Conservation (phyloP, 2,888 invertebrate genomes). For the Drosophila silvestris region DNA sequence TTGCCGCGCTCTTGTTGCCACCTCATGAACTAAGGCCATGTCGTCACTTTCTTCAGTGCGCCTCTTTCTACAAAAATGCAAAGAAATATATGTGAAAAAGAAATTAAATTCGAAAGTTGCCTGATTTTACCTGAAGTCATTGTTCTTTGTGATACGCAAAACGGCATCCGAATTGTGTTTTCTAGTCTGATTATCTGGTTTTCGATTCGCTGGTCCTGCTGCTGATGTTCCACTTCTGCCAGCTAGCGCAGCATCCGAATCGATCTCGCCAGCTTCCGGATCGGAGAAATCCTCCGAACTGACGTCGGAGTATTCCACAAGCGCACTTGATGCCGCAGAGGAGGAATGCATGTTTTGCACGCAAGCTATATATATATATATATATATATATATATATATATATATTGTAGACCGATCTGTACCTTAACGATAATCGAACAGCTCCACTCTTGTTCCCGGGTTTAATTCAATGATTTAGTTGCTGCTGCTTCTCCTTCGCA, state of each 20-base stretch:
- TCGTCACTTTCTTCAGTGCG: slow-evolving; percentile 73
- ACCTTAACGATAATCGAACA: slow-evolving; percentile 1
- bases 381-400: not conserved
- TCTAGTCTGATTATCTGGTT: slow-evolving; percentile 51
- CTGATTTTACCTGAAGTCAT: slow-evolving; percentile 73
- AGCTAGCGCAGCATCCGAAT: slow-evolving; percentile 82
- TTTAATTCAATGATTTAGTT: slow-evolving; percentile 14
- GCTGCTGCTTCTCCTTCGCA: slow-evolving; percentile 19
- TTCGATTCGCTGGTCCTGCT: slow-evolving; percentile 33
- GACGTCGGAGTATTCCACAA: slow-evolving; percentile 94
- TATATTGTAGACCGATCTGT: slow-evolving; percentile 8
- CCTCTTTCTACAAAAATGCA: slow-evolving; percentile 60
- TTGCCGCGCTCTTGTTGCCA: slow-evolving; percentile 50
- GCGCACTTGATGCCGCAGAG: slow-evolving; percentile 66
- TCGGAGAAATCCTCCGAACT: slow-evolving; percentile 96
- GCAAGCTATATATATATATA: not conserved
- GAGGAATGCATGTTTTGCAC: slow-evolving; percentile 69
- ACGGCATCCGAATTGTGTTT: slow-evolving; percentile 50
- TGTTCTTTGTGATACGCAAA: slow-evolving; percentile 54
- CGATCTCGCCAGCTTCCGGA: slow-evolving; percentile 95
- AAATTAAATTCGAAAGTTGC: not conserved
- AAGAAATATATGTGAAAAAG: not conserved
- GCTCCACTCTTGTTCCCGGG: slow-evolving; percentile 6
- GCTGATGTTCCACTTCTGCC: slow-evolving; percentile 22
- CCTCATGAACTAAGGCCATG: slow-evolving; percentile 32